Evolutionary conservation across 2,797 vertebrate species (phyloP).

Genomic region (Emys orbicularis): DNA sequence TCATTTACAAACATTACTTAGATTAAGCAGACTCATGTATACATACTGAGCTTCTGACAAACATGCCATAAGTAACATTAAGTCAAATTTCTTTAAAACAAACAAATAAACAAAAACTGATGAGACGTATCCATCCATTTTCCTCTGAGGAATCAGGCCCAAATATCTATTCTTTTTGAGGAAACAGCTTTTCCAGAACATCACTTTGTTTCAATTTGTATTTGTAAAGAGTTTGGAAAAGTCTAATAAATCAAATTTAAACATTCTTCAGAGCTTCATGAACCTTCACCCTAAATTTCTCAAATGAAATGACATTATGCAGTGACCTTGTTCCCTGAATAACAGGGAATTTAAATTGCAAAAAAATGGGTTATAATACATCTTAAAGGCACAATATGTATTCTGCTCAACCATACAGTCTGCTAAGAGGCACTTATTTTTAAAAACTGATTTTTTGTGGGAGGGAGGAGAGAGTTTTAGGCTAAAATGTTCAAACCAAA

Average conservation of each 20-base stretch:
- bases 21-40: not conserved
- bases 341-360: slow-evolving; percentile 19
- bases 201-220: not conserved
- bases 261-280: not conserved
- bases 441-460: not conserved
- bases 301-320: slow-evolving; percentile 9
- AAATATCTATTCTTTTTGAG: slow-evolving; percentile 10
- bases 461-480: not conserved
- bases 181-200: not conserved
- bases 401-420: slow-evolving; percentile 4
- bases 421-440: not conserved
- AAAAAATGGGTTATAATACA: not conserved
- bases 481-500: not conserved
- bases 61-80: not conserved
- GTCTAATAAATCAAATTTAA: not conserved
- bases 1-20: slow-evolving; percentile 3
- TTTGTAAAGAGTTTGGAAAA: slow-evolving; percentile 5
- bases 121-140: slow-evolving; percentile 2
- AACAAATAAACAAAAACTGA: not conserved
- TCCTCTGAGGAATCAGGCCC: not conserved
- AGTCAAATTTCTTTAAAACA: not conserved
- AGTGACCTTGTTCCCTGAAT: not conserved
- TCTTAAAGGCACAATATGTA: not conserved
- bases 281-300: slow-evolving; percentile 1
- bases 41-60: not conserved